phyloP scores from a whole-genome alignment of 2,888 invertebrate genomes.

The Philopedon plagiatum region DNA sequence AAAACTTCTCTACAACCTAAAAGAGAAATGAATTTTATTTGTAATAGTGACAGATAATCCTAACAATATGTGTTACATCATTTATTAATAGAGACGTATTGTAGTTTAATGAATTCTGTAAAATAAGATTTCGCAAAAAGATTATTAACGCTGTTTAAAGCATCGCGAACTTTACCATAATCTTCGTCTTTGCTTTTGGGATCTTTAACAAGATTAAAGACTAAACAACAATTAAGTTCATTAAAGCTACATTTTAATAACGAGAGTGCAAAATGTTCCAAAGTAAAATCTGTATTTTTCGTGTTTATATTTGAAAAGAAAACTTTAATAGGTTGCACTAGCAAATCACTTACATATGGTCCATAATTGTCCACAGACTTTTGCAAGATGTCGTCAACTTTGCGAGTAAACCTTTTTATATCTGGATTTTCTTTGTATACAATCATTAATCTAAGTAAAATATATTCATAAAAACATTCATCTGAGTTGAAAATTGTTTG shows the following conservation, averaged over 20 bases:
- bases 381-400: slow-evolving; percentile 4
- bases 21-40: too few species aligned
- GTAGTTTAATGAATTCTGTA: too few species aligned
- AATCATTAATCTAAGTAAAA: slow-evolving; percentile 7
- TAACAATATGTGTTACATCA: too few species aligned
- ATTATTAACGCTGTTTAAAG: not conserved
- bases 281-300: not conserved
- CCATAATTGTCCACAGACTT: slow-evolving; percentile 2
- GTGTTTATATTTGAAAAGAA: not conserved
- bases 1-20: too few species aligned
- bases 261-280: not conserved
- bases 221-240: slow-evolving; percentile 27
- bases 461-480: slow-evolving; percentile 26
- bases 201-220: not conserved
- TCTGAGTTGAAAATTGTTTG: slow-evolving; percentile 4
- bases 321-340: not conserved
- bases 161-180: not conserved
- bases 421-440: not conserved
- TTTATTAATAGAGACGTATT: too few species aligned
- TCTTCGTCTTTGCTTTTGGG: not conserved
- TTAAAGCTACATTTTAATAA: slow-evolving; percentile 1
- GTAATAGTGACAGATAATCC: too few species aligned
- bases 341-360: slow-evolving; percentile 8
- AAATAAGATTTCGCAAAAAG: not conserved
- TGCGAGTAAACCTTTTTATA: slow-evolving; percentile 4